Conservation (phyloP, 2,888 invertebrate species). For the Byasa hedistus region DNA sequence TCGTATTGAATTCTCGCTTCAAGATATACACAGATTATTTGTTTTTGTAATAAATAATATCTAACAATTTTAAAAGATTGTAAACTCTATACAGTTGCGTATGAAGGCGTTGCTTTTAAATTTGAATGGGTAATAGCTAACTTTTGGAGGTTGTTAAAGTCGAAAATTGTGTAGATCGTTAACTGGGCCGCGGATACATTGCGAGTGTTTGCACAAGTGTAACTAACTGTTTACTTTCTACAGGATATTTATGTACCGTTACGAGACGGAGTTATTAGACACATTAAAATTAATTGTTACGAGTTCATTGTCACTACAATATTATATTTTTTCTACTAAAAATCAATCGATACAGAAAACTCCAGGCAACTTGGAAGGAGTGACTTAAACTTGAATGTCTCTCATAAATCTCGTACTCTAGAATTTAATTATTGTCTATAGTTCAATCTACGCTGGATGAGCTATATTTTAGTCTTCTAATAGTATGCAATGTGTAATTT, state of each 20-base stretch:
- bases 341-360: too few species aligned
- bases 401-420: too few species aligned
- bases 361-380: too few species aligned
- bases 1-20: too few species aligned
- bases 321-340: too few species aligned
- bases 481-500: too few species aligned
- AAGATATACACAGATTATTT: too few species aligned
- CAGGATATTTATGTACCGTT: constrained; percentile 49
- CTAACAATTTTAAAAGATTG: constrained; percentile 11
- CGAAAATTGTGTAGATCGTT: constrained; percentile 31
- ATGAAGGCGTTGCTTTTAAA: not conserved
- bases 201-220: constrained; percentile 57
- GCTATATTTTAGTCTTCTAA: too few species aligned
- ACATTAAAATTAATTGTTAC: constrained; percentile 28
- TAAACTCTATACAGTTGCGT: not conserved
- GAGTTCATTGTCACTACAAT: too few species aligned
- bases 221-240: constrained; percentile 42
- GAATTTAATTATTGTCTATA: too few species aligned
- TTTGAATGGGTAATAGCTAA: not conserved
- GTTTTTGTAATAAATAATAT: constrained; percentile 1
- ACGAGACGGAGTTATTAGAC: constrained; percentile 37
- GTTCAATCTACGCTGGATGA: too few species aligned
- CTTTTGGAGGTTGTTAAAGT: constrained; percentile 27
- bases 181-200: constrained; percentile 49
- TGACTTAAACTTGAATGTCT: too few species aligned